Evolutionary conservation across 2,797 vertebrate species (phyloP).

Genomic region (Acanthurus lineatus): DNA sequence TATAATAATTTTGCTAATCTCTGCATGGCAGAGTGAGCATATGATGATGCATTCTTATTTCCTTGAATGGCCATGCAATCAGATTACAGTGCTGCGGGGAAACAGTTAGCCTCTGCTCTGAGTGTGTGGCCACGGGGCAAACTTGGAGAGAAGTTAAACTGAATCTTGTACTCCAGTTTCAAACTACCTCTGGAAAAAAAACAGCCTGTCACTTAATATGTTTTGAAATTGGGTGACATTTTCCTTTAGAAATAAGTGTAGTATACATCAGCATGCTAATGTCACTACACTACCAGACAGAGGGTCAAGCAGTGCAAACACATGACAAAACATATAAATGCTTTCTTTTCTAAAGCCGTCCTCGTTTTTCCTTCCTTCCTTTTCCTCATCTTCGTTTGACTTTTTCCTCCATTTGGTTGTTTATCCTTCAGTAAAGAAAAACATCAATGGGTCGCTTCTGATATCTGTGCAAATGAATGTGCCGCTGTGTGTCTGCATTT

Average conservation of each 20-base stretch:
- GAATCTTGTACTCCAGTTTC: constrained; percentile 18
- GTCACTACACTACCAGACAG: constrained; percentile 13
- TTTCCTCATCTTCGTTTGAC: constrained; percentile 11
- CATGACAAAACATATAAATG: constrained; percentile 14
- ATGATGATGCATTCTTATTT: constrained; percentile 59
- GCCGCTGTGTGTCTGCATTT: background rate
- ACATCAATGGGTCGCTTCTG: background rate
- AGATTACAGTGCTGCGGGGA: constrained; percentile 64
- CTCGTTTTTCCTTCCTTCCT: background rate
- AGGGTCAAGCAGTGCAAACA: constrained; percentile 26
- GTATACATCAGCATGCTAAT: constrained; percentile 34
- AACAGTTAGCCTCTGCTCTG: constrained; percentile 52
- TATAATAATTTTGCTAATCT: background rate
- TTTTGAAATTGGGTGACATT: constrained; percentile 34
- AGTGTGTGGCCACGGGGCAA: constrained; percentile 48
- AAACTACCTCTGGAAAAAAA: constrained; percentile 32
- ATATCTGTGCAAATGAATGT: background rate
- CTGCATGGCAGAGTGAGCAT: constrained; percentile 23
- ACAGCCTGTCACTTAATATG: constrained; percentile 8
- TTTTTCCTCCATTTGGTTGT: background rate
- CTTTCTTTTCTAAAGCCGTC: background rate
- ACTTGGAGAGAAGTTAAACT: constrained; percentile 37
- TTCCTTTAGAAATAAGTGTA: constrained; percentile 34
- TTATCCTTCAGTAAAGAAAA: constrained; percentile 2
- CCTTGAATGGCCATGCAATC: constrained; percentile 35